Percentiles rank a stretch among this genome's conserved stretches.
These are phyloP conservation scores for Papilio machaon DNA, from an alignment of 1,140 invertebrate species.

Conservation along the genomic window DNA sequence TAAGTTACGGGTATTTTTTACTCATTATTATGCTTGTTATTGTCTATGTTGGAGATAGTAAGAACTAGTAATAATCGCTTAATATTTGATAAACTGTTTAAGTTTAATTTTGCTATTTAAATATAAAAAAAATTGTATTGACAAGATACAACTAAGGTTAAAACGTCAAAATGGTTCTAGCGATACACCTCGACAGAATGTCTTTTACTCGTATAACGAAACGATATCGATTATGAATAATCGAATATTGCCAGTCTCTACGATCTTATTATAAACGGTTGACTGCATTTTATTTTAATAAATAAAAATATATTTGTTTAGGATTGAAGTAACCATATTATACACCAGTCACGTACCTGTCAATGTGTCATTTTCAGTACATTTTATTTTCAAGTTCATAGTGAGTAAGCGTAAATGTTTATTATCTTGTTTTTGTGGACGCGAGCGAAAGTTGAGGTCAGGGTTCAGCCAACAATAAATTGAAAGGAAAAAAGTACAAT, in stretches of 20 bases:
- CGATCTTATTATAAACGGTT: too few relatives aligned
- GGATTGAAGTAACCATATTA: not conserved
- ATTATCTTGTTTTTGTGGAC: constrained; percentile 50
- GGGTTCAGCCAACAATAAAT: constrained; percentile 48
- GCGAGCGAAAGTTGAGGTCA: constrained; percentile 67
- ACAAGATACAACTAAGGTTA: too few relatives aligned
- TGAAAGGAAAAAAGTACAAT: constrained; percentile 41
- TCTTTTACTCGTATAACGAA: too few relatives aligned
- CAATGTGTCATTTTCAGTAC: constrained; percentile 46
- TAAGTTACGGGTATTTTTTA: not conserved
- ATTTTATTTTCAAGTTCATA: constrained; percentile 58
- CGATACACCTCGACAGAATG: too few relatives aligned
- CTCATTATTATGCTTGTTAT: not conserved
- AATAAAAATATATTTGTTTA: not conserved
- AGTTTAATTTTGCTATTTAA: not conserved
- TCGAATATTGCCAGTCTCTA: too few relatives aligned
- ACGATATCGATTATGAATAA: too few relatives aligned
- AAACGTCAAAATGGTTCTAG: too few relatives aligned
- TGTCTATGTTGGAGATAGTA: not conserved
- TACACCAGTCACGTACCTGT: constrained; percentile 20
- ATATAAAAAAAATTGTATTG: too few relatives aligned
- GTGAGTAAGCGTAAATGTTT: constrained; percentile 60
- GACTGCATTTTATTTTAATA: too few relatives aligned
- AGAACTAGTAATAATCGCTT: not conserved
- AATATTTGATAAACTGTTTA: not conserved